Percentiles rank a stretch among this genome's conserved stretches.
These are phyloP conservation scores for Anas bernieri DNA, from an alignment of 2,797 vertebrate species.

Conservation along the genomic window DNA sequence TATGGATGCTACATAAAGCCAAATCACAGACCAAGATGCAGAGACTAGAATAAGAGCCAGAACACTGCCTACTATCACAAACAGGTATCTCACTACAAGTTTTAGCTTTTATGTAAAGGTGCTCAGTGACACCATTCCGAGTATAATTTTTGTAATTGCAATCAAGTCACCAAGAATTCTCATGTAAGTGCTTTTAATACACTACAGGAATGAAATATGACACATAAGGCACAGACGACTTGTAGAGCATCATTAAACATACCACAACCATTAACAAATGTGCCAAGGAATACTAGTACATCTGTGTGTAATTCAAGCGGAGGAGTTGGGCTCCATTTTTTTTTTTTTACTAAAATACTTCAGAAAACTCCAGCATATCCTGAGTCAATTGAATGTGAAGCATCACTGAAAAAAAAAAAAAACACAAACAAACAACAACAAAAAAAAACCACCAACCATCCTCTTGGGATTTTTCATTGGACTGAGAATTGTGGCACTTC, in stretches of 20 bases:
- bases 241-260: slow-evolving; percentile 43
- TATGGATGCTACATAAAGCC: background rate
- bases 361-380: slow-evolving; percentile 3
- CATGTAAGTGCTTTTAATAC: slow-evolving; percentile 35
- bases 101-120: background rate
- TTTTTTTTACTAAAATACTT: background rate
- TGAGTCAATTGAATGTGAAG: slow-evolving; percentile 30
- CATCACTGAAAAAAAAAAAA: background rate
- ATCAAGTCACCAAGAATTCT: slow-evolving; percentile 36
- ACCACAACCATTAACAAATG: background rate
- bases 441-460: background rate
- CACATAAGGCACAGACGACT: background rate
- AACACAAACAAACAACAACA: too few species aligned
- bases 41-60: background rate
- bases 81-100: background rate
- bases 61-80: background rate
- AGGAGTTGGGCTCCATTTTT: background rate
- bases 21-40: background rate
- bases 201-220: slow-evolving; percentile 29
- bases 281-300: background rate
- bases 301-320: background rate
- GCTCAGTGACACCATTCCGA: background rate
- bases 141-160: slow-evolving; percentile 40
- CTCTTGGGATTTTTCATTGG: slow-evolving; percentile 44
- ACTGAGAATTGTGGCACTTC: slow-evolving; percentile 49